Evolutionary conservation across 2,888 invertebrate genomes (phyloP).

Genomic region (Halictus ligatus): DNA sequence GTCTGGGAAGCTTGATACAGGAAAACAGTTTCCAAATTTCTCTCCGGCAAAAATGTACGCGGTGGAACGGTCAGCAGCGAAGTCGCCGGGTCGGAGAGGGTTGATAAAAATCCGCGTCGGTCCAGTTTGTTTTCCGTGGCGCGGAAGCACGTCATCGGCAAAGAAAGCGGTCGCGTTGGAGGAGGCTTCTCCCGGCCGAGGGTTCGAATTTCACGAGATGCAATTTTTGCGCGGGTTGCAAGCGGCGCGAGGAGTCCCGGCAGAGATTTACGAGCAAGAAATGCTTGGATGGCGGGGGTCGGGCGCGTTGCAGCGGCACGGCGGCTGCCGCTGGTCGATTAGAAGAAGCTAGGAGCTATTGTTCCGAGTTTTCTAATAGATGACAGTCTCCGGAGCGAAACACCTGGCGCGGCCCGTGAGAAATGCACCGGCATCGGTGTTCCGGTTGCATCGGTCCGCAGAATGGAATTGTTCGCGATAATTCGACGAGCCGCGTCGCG

Average conservation of each 20-base stretch:
- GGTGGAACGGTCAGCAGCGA: background rate
- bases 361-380: conserved; percentile 7
- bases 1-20: too few relatives aligned
- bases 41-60: background rate
- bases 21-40: too few relatives aligned
- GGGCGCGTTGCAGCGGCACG: background rate
- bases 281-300: background rate
- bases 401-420: background rate
- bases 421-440: background rate
- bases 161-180: background rate
- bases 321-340: background rate
- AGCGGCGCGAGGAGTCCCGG: background rate
- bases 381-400: background rate
- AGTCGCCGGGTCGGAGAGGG: background rate
- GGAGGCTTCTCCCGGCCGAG: background rate
- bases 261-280: conserved; percentile 16
- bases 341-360: conserved; percentile 4
- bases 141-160: background rate
- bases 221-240: conserved; percentile 4
- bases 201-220: conserved; percentile 1
- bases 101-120: background rate
- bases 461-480: conserved; percentile 23
- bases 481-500: conserved; percentile 11
- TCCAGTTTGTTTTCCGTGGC: background rate
- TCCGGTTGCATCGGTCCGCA: background rate